Base-by-base conservation (phyloP, 2,797 vertebrate genomes). In the Poecilia picta region DNA sequence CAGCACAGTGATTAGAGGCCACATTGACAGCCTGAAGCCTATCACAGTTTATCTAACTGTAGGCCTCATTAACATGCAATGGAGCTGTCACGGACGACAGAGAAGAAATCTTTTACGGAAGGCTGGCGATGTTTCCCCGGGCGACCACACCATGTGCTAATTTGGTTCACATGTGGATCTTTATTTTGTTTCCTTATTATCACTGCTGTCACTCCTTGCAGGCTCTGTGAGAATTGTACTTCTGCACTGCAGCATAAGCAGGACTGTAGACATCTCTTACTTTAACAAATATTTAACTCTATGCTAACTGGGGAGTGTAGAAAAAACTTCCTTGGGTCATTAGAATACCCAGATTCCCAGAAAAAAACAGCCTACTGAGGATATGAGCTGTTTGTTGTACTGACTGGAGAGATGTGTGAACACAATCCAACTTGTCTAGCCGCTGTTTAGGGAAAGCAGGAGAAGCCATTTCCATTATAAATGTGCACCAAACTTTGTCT, bases 11-110 rank as follows among this genome's bases (percentile, higher is more conserved):
- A 92, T 89, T 85, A 90, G 80, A 90, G 87, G 59, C 13, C 71
- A 36, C n/a, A 41, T 28, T 73, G 80, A 57, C 43, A 82, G 83
- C 83, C 81, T 53, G 57, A 78, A 81, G 87, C 79, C 45, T 74
- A 76, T 0, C 41, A 41, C 20, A 15, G 86, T 51, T 74, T 72
- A 80, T 88, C 80, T 74, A 82, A 74, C 73, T 80, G 64, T 36
- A 89, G 85, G 87, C 80, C 80, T 86, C 86, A 94, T 92, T 91
- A 93, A 89, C 83, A 70, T 79, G 83, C 75, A 90, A 80, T 84
- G 71, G 75, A 55, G 76, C 77, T 75, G 83, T 88, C 83, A 89
- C 41, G 81, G 86, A 81, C 78, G 88, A 68, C 28, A 75, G 83
- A 13, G 49, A 75, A 83, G 71, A 75, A 81, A 90, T 81, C 51